Evolutionary conservation across 2,113 vertebrate genomes (phyloP).

Genomic region (Ceuthmochares aereus): DNA sequence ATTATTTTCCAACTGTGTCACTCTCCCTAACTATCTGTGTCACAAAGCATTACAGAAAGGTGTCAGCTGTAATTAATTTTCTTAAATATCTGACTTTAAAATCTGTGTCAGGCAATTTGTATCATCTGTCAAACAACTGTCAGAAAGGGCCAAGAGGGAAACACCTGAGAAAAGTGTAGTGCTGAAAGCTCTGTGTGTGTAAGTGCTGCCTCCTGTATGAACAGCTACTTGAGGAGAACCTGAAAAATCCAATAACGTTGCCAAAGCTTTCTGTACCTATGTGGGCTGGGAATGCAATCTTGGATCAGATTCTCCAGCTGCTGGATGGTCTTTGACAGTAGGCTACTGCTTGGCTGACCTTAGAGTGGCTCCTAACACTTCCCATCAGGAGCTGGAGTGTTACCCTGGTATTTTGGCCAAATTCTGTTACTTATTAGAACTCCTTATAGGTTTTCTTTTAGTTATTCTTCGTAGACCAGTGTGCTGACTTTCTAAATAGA

Average conservation of each 20-base stretch:
- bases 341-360: background rate
- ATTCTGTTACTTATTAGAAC: background rate
- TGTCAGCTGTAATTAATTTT: slow-evolving; percentile 53
- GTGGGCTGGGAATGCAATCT: background rate
- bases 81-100: slow-evolving; percentile 66
- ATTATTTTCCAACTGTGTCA: slow-evolving; percentile 48
- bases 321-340: background rate
- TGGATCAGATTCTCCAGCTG: background rate
- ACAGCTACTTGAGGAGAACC: background rate
- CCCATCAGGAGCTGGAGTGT: background rate
- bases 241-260: background rate
- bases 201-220: background rate
- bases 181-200: background rate
- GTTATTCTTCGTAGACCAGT: background rate
- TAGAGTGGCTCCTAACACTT: background rate
- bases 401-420: background rate
- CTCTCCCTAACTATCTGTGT: slow-evolving; percentile 50
- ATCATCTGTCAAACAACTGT: slow-evolving; percentile 62
- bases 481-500: background rate
- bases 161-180: slow-evolving; percentile 51
- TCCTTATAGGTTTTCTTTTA: background rate
- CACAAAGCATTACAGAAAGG: slow-evolving; percentile 57
- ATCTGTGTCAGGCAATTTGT: slow-evolving; percentile 56
- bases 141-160: slow-evolving; percentile 60
- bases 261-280: background rate